Conservation (phyloP, 2,797 vertebrate genomes). For the Nannoperca australis region DNA sequence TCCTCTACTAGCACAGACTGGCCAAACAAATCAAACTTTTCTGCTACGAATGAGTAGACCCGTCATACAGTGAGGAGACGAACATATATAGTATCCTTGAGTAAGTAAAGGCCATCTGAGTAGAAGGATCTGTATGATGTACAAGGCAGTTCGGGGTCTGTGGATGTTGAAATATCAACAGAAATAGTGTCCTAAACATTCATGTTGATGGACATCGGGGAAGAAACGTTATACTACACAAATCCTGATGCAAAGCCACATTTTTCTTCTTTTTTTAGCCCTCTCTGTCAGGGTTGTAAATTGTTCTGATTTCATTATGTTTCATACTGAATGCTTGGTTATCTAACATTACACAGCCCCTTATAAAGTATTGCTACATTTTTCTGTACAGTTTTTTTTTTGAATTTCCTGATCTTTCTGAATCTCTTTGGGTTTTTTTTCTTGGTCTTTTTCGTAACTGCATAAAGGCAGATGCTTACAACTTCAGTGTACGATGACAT, state of each 20-base stretch:
- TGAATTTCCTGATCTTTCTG: not conserved
- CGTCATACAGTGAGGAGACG: not conserved
- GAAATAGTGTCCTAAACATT: not conserved
- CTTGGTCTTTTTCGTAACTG: not conserved
- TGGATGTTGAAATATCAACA: not conserved
- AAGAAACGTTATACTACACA: not conserved
- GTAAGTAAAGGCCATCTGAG: not conserved
- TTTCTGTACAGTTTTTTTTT: not conserved
- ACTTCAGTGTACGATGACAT: not conserved
- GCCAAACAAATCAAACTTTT: not conserved
- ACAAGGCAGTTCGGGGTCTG: not conserved
- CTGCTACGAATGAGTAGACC: conserved; percentile 8
- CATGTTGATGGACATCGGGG: too few species aligned
- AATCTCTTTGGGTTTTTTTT: not conserved
- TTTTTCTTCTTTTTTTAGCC: too few species aligned
- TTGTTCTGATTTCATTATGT: not conserved
- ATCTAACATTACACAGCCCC: not conserved
- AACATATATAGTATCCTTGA: not conserved
- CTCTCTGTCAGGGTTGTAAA: too few species aligned
- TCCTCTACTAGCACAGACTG: not conserved
- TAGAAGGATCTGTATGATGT: not conserved
- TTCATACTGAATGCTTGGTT: not conserved
- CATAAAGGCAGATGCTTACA: not conserved
- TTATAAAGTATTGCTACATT: not conserved
- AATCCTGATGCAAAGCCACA: not conserved